Base-by-base conservation (phyloP, 2,797 vertebrate genomes). In the Heliangelus exortis region DNA sequence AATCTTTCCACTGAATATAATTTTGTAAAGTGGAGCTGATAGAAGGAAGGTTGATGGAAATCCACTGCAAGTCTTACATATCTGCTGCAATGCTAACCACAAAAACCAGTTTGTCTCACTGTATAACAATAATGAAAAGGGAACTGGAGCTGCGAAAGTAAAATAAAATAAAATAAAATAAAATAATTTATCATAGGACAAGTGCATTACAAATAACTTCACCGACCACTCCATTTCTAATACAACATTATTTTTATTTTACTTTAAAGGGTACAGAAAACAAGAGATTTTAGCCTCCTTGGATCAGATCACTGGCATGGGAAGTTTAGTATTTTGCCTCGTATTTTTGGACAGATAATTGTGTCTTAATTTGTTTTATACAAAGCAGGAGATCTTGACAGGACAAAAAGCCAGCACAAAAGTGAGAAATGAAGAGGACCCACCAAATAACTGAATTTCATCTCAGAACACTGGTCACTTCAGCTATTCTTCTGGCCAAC, bases 231-330 rank as follows among this genome's bases (percentile, higher is more conserved):
- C 26, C 25, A 2, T 0, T 34, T 87, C 89, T 59, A 80, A 26
- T 31, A 53, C 33, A 69, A 69, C 7, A 15, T 74, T 72, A 1
- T 41, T 84, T 96, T 96, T 95, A 96, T 96, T 96, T 14, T 63
- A 4, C 33, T 91, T 3, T 6, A 33, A 51, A 73, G 7, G 18
- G 4, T 89, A 85, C 26, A 75, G 72, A 61, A 53, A 69, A 66
- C 6, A 43, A 9, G 15, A 59, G 10, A 67, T 33, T 91, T 93
- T 36, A 23, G 39, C 29, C 57, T 88, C 31, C 25, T 39, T 75
- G 25, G 19, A 48, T 75, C 54, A 80, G 43, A 72, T 83, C 87
- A 81, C 23, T 29, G 81, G 28, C 54, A 33, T 0, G 1, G 28
- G 9, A 65, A 50, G 2, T 31, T 62, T 33, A 65, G 28, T 41